These are phyloP conservation scores for Acrocephalus scirpaceus DNA, from an alignment of 2,797 vertebrate genomes.

Conservation along the genomic window DNA sequence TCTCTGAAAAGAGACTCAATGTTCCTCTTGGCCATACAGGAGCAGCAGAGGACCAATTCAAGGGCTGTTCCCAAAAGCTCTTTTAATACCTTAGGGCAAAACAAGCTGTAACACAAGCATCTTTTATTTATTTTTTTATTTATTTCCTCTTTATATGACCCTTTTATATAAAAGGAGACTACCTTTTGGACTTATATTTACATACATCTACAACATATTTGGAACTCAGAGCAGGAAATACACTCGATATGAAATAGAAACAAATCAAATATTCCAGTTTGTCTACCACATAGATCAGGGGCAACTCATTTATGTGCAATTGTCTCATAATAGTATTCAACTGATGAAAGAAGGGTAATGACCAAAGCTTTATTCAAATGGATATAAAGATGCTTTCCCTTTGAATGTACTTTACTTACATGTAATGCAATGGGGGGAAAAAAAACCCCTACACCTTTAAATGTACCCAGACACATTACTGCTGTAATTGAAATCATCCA, in stretches of 20 bases:
- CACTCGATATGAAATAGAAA: neutral
- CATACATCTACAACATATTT: neutral
- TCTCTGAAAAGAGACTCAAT: neutral
- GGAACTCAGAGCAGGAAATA: neutral
- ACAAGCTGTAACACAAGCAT: neutral
- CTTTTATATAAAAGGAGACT: neutral
- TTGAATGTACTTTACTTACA: constrained; percentile 14
- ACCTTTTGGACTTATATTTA: neutral
- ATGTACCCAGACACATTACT: constrained; percentile 19
- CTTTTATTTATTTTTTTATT: neutral
- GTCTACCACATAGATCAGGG: neutral
- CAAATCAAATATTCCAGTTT: neutral
- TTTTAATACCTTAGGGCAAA: neutral
- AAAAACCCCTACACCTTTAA: neutral
- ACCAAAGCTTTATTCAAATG: constrained; percentile 2
- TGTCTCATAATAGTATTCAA: neutral
- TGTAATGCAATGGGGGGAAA: neutral
- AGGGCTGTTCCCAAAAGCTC: neutral
- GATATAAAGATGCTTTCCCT: neutral
- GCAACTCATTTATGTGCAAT: neutral
- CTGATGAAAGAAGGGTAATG: neutral
- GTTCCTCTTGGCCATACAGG: neutral
- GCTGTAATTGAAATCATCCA: constrained; percentile 49
- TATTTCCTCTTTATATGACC: neutral
- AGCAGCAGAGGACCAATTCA: neutral